These are phyloP conservation scores for Brachionus manjavacas DNA, from an alignment of 1,140 invertebrate genomes.

Conservation along the genomic window DNA sequence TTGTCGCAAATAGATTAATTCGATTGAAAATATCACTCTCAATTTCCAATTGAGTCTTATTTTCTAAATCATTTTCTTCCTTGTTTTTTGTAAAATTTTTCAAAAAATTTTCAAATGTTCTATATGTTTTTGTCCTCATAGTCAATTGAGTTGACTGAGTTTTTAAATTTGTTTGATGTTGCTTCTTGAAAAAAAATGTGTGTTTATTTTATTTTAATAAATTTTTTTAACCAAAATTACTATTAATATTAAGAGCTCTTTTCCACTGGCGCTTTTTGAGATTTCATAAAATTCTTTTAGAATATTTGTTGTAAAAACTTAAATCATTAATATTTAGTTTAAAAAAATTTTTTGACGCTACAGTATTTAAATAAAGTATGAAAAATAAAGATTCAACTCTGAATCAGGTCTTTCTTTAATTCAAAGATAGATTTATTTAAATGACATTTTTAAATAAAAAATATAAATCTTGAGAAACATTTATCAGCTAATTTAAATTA, in stretches of 20 bases:
- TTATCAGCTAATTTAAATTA: too few relatives aligned
- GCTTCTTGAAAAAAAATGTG: not conserved
- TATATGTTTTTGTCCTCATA: not conserved
- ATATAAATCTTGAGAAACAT: too few relatives aligned
- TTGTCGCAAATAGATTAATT: not conserved
- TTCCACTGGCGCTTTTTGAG: not conserved
- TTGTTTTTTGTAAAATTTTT: not conserved
- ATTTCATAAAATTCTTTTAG: not conserved
- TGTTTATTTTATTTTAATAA: not conserved
- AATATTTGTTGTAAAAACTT: not conserved
- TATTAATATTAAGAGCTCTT: not conserved
- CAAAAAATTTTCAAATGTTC: not conserved
- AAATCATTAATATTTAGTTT: not conserved
- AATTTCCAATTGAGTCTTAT: slow-evolving; percentile 12
- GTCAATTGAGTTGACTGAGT: not conserved
- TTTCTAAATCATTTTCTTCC: not conserved
- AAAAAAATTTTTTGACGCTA: not conserved
- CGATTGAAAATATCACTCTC: not conserved
- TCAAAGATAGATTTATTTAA: too few relatives aligned
- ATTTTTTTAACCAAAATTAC: not conserved
- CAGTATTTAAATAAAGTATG: too few relatives aligned
- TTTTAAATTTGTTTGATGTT: slow-evolving; percentile 13
- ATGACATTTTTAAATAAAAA: too few relatives aligned
- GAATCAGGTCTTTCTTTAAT: too few relatives aligned
- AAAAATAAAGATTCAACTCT: too few relatives aligned